phyloP scores from a whole-genome alignment of 1,140 invertebrate species.

The Pachyrhynchus sulphureomaculatus region DNA sequence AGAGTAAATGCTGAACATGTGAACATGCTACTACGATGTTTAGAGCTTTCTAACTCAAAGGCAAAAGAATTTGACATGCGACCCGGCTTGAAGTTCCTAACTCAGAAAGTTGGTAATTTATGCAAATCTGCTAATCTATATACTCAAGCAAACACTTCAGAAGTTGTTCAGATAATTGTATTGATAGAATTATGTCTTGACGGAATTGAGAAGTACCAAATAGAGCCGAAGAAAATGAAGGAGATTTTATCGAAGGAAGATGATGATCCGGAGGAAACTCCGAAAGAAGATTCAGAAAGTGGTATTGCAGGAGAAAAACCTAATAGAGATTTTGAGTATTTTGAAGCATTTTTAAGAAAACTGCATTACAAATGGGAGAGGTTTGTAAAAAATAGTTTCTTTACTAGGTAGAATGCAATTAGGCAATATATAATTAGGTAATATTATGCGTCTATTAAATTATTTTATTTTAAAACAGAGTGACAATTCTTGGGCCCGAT shows the following conservation, averaged over 20 bases:
- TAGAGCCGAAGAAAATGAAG: constrained; percentile 65
- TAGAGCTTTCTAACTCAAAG: constrained; percentile 77
- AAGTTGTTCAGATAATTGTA: constrained; percentile 86
- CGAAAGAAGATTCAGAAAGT: constrained; percentile 8
- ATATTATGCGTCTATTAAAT: no score
- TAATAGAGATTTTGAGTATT: constrained; percentile 54
- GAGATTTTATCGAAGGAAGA: constrained; percentile 61
- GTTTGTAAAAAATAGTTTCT: constrained; percentile 6
- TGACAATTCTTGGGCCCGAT: no score
- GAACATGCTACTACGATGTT: constrained; percentile 70
- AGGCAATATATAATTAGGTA: no score
- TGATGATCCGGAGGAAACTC: constrained; percentile 58
- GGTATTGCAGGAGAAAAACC: neutral
- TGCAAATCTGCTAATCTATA: constrained; percentile 89
- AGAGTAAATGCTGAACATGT: constrained; percentile 61
- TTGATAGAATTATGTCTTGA: constrained; percentile 78
- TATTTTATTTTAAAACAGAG: no score
- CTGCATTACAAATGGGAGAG: constrained; percentile 48
- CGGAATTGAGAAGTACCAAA: constrained; percentile 61
- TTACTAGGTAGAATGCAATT: no score
- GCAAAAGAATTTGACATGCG: constrained; percentile 84
- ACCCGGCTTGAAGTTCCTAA: constrained; percentile 88
- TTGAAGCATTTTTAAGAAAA: constrained; percentile 52
- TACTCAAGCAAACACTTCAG: constrained; percentile 87
- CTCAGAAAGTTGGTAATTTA: constrained; percentile 88